Evolutionary conservation across 2,113 vertebrate genomes (phyloP).

Genomic region (Theristicus caerulescens): DNA sequence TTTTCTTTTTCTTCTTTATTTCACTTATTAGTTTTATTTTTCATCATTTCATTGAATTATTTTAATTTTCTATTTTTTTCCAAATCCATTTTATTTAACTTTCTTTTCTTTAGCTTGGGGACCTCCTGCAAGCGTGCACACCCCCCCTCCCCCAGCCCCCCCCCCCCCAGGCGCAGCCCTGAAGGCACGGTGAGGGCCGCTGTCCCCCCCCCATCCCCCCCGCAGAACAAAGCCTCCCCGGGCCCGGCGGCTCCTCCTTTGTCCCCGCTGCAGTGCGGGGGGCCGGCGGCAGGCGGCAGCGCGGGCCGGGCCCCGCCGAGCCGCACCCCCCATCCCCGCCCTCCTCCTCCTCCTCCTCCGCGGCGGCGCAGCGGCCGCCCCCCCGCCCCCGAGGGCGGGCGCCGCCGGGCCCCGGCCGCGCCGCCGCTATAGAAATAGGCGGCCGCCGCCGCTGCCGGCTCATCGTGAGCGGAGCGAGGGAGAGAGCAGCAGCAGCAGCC

Average conservation of each 20-base stretch:
- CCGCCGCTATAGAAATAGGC: not conserved
- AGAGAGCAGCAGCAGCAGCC: accelerated
- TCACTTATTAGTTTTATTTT: too few relatives aligned
- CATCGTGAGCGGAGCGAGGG: not conserved
- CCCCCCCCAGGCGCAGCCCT: not conserved
- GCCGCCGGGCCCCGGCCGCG: not conserved
- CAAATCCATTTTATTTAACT: too few relatives aligned
- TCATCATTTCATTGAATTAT: too few relatives aligned
- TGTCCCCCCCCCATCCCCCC: not conserved
- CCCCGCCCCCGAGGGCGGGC: not conserved
- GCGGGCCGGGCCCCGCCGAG: not conserved
- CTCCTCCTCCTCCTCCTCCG: not conserved
- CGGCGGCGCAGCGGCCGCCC: not conserved
- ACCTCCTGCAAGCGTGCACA: too few relatives aligned
- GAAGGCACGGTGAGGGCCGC: not conserved
- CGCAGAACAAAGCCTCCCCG: not conserved
- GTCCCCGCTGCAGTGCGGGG: slow-evolving; percentile 8
- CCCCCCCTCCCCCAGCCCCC: not conserved
- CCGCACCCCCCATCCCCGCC: not conserved
- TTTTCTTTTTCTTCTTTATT: too few relatives aligned
- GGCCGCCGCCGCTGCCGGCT: not conserved
- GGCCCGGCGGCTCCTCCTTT: not conserved
- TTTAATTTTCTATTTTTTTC: too few relatives aligned
- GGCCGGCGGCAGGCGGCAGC: not conserved
- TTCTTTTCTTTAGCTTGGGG: too few relatives aligned